Evolutionary conservation across 2,797 vertebrate genomes (phyloP).

Genomic region (Phoebastria nigripes): DNA sequence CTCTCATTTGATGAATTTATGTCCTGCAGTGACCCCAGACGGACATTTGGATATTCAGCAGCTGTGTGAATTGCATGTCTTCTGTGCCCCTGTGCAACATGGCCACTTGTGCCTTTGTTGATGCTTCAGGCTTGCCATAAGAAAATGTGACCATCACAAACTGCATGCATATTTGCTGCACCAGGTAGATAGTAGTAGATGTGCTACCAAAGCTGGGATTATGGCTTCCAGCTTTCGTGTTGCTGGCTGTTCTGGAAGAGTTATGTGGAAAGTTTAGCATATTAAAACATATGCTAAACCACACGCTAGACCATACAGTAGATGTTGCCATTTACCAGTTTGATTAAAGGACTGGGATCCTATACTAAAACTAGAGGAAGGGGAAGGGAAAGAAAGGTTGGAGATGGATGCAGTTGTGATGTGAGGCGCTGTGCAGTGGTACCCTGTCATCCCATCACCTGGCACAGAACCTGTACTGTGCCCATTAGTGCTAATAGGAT

Average conservation of each 20-base stretch:
- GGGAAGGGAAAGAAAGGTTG: not conserved
- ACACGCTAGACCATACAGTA: not conserved
- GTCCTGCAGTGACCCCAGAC: not conserved
- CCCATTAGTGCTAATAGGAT: rapidly evolving
- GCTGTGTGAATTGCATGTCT: not conserved
- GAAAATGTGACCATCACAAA: not conserved
- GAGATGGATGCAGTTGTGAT: not conserved
- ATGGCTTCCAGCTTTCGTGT: not conserved
- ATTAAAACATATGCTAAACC: not conserved
- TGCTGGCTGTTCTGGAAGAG: not conserved
- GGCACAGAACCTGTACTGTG: not conserved
- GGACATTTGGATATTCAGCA: not conserved
- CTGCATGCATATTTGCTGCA: rapidly evolving
- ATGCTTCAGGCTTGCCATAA: too few relatives aligned
- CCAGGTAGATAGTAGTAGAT: too few relatives aligned
- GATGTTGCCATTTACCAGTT: not conserved
- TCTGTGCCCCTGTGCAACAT: not conserved
- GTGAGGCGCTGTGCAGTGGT: not conserved
- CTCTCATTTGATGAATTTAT: not conserved
- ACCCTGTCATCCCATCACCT: not conserved
- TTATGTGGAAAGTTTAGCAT: not conserved
- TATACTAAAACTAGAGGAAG: not conserved
- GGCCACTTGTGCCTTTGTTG: not conserved
- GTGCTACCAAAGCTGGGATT: not conserved
- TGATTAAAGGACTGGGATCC: not conserved